Conservation (phyloP, 2,797 vertebrate species). For the Sphenopsis melanotis region DNA sequence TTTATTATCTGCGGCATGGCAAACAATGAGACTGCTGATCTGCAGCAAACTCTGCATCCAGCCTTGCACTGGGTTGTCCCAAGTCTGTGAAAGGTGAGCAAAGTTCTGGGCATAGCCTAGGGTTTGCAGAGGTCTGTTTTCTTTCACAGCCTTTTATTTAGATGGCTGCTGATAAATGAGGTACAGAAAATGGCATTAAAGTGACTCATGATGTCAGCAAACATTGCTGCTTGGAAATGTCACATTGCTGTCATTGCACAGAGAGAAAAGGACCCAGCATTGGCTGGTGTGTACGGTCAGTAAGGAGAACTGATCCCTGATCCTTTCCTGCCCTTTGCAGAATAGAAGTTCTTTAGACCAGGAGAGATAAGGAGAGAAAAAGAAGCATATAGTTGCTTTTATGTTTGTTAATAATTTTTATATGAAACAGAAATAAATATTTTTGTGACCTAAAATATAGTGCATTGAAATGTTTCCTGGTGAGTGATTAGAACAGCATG, state of each 20-base stretch:
- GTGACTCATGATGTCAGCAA: constrained; percentile 37
- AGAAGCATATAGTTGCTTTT: not conserved
- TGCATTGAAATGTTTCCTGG: not conserved
- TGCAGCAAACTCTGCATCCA: not conserved
- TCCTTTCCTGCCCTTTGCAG: not conserved
- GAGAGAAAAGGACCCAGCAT: not conserved
- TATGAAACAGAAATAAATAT: constrained; percentile 2
- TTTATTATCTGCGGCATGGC: not conserved
- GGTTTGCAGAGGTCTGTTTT: not conserved
- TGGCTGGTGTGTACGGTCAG: not conserved
- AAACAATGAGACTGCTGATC: not conserved
- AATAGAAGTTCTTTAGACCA: not conserved
- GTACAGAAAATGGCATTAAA: constrained; percentile 54
- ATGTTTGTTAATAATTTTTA: not conserved
- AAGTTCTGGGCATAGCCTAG: not conserved
- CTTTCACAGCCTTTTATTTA: constrained; percentile 4
- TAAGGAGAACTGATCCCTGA: not conserved
- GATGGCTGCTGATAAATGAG: constrained; percentile 40
- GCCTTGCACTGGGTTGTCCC: not conserved
- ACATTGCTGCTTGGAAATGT: not conserved
- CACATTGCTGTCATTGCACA: not conserved
- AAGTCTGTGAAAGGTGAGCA: not conserved
- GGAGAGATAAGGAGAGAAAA: not conserved
- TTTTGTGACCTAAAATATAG: constrained; percentile 5
- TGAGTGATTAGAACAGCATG: not conserved